Evolutionary conservation across 2,797 vertebrate species (phyloP).

Genomic region (Chiropotes sagulatus): DNA sequence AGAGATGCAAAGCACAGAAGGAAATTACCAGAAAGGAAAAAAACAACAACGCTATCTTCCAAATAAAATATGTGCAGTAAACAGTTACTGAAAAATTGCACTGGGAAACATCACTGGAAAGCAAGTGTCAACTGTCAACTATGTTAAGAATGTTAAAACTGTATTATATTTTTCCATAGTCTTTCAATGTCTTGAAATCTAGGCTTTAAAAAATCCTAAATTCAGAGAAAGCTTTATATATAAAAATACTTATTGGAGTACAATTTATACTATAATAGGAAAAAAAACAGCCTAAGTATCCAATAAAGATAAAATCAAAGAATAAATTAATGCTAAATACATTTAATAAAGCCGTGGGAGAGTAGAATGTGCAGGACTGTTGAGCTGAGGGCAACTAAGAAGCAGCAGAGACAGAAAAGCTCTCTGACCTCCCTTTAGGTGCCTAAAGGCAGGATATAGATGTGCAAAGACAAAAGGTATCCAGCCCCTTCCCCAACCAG

Average conservation of each 20-base stretch:
- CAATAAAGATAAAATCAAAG: neutral
- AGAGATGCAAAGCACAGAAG: constrained; percentile 10
- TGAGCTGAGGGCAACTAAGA: neutral
- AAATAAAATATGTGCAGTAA: neutral
- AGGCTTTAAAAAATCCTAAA: constrained; percentile 11
- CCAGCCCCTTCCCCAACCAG: neutral
- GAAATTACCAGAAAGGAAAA: neutral
- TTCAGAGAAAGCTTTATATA: neutral
- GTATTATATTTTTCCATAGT: neutral
- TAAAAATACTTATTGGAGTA: neutral
- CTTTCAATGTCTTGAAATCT: constrained; percentile 21
- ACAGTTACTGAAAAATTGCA: neutral
- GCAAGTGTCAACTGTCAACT: neutral
- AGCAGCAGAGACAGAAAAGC: neutral
- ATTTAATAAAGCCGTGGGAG: neutral
- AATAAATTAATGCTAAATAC: neutral
- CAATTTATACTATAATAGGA: neutral
- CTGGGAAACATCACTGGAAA: neutral
- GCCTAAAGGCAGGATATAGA: neutral
- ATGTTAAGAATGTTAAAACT: constrained; percentile 35
- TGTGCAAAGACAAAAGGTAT: neutral
- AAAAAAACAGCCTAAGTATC: neutral
- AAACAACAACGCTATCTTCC: neutral
- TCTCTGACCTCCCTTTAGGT: neutral
- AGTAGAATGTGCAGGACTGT: neutral